phyloP scores from a whole-genome alignment of 2,888 invertebrate species.

The Hecatera dysodea region DNA sequence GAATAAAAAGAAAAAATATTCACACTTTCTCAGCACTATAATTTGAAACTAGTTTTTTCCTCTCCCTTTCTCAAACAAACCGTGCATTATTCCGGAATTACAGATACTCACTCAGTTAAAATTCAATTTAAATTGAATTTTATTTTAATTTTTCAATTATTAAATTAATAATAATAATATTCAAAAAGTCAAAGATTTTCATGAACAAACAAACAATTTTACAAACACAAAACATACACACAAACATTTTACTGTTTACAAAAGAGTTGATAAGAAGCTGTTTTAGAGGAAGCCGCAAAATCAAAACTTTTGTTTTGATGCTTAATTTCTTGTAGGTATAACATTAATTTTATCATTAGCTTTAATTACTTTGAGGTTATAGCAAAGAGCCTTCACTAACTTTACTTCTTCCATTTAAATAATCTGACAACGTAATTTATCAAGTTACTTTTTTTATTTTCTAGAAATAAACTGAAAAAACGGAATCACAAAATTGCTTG shows the following conservation, averaged over 20 bases:
- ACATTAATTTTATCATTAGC: neutral
- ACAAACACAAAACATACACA: neutral
- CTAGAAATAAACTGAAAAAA: neutral
- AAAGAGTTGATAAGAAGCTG: neutral
- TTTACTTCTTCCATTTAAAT: neutral
- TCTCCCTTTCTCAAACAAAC: too few species aligned
- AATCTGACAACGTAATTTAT: neutral
- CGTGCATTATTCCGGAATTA: neutral
- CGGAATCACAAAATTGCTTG: neutral
- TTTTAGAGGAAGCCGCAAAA: neutral
- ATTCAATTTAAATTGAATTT: too few species aligned
- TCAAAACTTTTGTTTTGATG: neutral
- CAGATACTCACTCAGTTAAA: too few species aligned
- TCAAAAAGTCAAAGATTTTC: neutral
- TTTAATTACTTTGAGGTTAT: slow-evolving; percentile 7
- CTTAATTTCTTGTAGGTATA: neutral
- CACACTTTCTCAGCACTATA: too few species aligned
- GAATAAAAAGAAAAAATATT: neutral
- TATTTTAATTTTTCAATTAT: too few species aligned
- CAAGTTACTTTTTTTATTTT: neutral
- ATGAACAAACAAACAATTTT: neutral
- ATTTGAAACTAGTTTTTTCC: too few species aligned
- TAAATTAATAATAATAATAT: too few species aligned
- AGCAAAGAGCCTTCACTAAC: neutral
- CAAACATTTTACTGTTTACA: neutral